Conservation (phyloP, 2,888 invertebrate genomes). For the Apotomis betuletana region DNA sequence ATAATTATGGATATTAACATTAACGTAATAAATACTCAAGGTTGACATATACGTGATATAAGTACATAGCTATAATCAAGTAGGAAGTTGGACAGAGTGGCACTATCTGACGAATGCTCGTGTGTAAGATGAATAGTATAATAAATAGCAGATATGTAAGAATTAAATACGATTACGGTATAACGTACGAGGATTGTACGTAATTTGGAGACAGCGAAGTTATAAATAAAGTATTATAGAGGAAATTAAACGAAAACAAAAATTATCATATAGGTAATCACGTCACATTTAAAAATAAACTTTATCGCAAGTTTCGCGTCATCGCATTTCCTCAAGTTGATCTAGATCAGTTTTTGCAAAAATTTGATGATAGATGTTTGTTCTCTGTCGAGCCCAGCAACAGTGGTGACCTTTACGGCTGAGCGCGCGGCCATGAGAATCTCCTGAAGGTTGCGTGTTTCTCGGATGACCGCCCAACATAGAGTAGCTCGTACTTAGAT, state of each 20-base stretch:
- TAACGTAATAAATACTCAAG: conserved; percentile 34
- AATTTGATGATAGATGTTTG: conserved; percentile 8
- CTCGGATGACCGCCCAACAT: conserved; percentile 54
- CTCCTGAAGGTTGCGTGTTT: conserved; percentile 72
- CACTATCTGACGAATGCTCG: conserved; percentile 17
- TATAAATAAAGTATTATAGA: background rate
- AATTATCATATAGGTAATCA: conserved; percentile 2
- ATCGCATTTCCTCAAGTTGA: conserved; percentile 30
- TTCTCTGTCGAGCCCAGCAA: conserved; percentile 38
- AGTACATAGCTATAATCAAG: conserved; percentile 23
- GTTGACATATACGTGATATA: conserved; percentile 34
- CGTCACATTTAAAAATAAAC: conserved; percentile 26
- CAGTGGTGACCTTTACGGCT: conserved; percentile 71
- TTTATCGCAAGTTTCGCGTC: conserved; percentile 21
- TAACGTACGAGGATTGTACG: background rate
- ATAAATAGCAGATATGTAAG: background rate
- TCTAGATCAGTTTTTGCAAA: conserved; percentile 36
- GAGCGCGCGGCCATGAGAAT: conserved; percentile 73
- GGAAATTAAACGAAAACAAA: background rate
- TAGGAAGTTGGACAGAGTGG: conserved; percentile 29
- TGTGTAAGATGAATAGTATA: conserved; percentile 9
- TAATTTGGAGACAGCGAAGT: background rate
- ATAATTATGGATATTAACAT: conserved; percentile 4
- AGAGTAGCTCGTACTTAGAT: conserved; percentile 28
- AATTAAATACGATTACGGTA: background rate